These are phyloP conservation scores for Platysteira castanea DNA, from an alignment of 2,113 vertebrate species.

Conservation along the genomic window DNA sequence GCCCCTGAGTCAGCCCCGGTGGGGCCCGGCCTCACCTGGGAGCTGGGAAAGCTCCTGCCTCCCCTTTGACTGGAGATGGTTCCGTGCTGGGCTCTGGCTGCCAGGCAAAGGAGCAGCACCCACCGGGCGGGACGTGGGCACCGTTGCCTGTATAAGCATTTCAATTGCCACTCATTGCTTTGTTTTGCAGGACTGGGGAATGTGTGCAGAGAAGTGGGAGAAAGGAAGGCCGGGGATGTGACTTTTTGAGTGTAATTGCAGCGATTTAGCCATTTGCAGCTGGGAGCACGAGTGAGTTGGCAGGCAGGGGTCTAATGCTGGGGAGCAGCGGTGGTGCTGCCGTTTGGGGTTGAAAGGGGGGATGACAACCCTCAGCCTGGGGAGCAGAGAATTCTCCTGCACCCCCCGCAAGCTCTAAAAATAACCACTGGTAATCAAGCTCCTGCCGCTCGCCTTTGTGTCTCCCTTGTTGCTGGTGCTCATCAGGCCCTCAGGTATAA, in stretches of 20 bases:
- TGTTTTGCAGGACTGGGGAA: neutral
- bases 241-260: slow-evolving; percentile 51
- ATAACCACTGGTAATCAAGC: slow-evolving; percentile 56
- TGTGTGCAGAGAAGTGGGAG: accelerated
- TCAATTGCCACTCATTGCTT: neutral
- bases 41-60: slow-evolving; percentile 16
- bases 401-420: slow-evolving; percentile 42
- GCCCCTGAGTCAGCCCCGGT: slow-evolving; percentile 6
- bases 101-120: slow-evolving; percentile 18
- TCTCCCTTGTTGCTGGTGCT: slow-evolving; percentile 22
- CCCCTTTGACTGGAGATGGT: slow-evolving; percentile 28
- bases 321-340: slow-evolving; percentile 23
- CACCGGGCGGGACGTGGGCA: neutral
- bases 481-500: slow-evolving; percentile 40
- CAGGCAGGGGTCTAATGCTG: slow-evolving; percentile 45
- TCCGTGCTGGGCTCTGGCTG: slow-evolving; percentile 36
- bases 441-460: slow-evolving; percentile 24
- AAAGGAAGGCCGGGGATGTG: neutral
- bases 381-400: slow-evolving; percentile 46
- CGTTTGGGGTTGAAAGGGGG: neutral
- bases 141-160: slow-evolving; percentile 3
- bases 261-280: slow-evolving; percentile 61
- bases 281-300: neutral
- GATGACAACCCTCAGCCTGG: slow-evolving; percentile 1
- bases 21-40: slow-evolving; percentile 41